Evolutionary conservation across 1,140 invertebrate species (phyloP), one percentile per base, ranked within the genome.

Genomic region (Drosophila pseudoananassae): DNA sequence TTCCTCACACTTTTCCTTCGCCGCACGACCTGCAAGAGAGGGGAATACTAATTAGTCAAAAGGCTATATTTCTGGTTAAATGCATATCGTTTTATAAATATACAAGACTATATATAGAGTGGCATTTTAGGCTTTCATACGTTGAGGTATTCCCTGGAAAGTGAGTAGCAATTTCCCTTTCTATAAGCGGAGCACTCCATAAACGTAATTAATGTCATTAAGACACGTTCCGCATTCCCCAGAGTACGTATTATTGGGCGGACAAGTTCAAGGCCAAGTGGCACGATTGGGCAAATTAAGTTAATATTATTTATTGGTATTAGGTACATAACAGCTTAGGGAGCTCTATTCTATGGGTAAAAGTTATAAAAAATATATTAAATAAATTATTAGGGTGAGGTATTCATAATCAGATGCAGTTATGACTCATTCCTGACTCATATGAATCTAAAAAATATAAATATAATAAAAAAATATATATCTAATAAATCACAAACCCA

Each of bases 261-360:
- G 36, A 6, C 51, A 61, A 64, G 78, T 83, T 82, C 79, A 82
- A 82, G 79, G 78, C 51, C 54, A 57, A 36, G 20, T 15, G 7
- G n/a, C n/a, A 27, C 12, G 15, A 45, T 70, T 70, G 45, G 17
- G 4, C 25, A 7, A 25, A 47, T 31, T 49, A 50, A 61, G 38
- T 33, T 43, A 63, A 43, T n/a, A 4, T 51, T 1, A n/a, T 5
- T n/a, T 40, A 29, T n/a, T 29, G 9, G 4, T 59, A 27, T 46
- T 27, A n/a, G 23, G 25, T 27, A 27, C 6, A 33, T 60, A 23
- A 5, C 9, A 15, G 6, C n/a, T 7, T 12, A 1, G n/a, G 3
- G 15, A 55, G 2, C 12, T 6, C 25, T 27, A 27, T 5, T 6
- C 25, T 27, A 6, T 27, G 4, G 3, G 3, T 25, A 25, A 25